Conservation (phyloP, 1,140 invertebrate genomes). For the Drosophila santomea region DNA sequence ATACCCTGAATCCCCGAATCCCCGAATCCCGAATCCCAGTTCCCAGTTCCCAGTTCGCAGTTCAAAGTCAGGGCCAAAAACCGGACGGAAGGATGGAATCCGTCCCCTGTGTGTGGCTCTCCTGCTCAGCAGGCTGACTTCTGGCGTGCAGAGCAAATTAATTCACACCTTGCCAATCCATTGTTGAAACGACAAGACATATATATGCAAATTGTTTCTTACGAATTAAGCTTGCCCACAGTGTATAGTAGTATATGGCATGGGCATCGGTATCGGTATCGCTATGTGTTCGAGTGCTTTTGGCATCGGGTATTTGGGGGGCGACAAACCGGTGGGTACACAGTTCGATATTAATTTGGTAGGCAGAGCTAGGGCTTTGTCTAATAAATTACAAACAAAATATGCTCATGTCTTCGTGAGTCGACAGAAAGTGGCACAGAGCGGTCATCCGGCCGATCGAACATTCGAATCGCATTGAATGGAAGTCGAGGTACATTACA, state of each 20-base stretch:
- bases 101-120: constrained; percentile 66
- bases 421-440: constrained; percentile 77
- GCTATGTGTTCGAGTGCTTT: constrained; percentile 3
- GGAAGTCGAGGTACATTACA: constrained; percentile 60
- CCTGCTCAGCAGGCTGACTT: constrained; percentile 63
- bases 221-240: constrained; percentile 55
- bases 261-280: neutral
- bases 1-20: neutral
- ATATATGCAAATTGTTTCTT: constrained; percentile 83
- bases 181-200: constrained; percentile 73
- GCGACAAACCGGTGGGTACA: constrained; percentile 3
- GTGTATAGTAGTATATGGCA: too few species aligned
- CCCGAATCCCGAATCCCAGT: too few species aligned
- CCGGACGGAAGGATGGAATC: constrained; percentile 53
- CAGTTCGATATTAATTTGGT: constrained; percentile 69
- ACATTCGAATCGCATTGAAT: constrained; percentile 33
- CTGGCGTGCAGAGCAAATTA: constrained; percentile 80
- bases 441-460: constrained; percentile 27
- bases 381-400: constrained; percentile 81
- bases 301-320: neutral
- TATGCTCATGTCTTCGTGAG: constrained; percentile 79
- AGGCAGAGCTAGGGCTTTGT: constrained; percentile 63
- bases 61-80: constrained; percentile 12
- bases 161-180: constrained; percentile 83
- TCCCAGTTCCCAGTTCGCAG: constrained; percentile 21